Percentiles rank a stretch among this genome's conserved stretches.
phyloP scores from a whole-genome alignment of 2,113 vertebrate genomes.

The Ia io region DNA sequence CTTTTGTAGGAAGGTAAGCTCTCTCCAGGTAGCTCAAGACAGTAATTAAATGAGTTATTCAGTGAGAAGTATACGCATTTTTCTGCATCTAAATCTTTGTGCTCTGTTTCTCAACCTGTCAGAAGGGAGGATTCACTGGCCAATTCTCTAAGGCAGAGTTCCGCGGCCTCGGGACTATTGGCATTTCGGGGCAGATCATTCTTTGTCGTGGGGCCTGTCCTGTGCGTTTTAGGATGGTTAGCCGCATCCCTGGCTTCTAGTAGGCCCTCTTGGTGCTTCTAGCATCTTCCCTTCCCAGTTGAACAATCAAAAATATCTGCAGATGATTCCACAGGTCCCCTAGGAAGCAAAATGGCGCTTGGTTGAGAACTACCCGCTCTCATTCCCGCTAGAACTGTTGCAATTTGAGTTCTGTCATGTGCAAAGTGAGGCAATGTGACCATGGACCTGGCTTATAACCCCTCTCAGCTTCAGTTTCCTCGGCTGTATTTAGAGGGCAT shows the following conservation, averaged over 20 bases:
- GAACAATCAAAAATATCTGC: background rate
- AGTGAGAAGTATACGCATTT: background rate
- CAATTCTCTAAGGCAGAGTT: background rate
- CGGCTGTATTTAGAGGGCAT: background rate
- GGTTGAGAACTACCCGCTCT: background rate
- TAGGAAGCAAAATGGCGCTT: background rate
- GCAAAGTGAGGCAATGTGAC: background rate
- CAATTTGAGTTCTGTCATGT: background rate
- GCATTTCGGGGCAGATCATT: background rate
- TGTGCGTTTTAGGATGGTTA: background rate
- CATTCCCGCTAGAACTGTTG: background rate
- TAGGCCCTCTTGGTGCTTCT: background rate
- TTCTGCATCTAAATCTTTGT: background rate
- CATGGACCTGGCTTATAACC: background rate
- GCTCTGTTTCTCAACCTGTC: background rate
- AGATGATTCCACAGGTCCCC: background rate
- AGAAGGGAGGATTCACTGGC: background rate
- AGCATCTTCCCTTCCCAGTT: background rate
- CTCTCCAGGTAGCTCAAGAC: conserved; percentile 8
- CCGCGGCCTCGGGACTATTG: background rate
- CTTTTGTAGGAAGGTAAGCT: conserved; percentile 20
- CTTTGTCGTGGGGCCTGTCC: background rate
- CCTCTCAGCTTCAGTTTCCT: background rate
- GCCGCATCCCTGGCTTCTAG: background rate
- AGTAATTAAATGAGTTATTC: conserved; percentile 10